These are phyloP conservation scores for Caenorhabditis auriculariae DNA, from an alignment of 2,888 invertebrate species.

Conservation along the genomic window DNA sequence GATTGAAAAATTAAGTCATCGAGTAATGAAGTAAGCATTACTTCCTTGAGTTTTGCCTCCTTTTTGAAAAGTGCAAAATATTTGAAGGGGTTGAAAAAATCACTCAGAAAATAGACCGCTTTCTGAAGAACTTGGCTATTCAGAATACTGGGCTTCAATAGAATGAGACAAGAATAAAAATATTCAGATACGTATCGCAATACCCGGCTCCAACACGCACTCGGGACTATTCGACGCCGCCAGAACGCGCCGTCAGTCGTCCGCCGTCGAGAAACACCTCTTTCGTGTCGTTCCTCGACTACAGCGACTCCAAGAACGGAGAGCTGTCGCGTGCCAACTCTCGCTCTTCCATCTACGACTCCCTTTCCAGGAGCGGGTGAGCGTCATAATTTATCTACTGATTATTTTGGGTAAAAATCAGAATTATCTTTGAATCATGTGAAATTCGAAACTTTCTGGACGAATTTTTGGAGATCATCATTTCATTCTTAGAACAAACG, in stretches of 20 bases:
- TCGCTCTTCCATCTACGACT: conserved; percentile 52
- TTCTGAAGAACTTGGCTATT: too few relatives aligned
- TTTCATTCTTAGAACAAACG: neutral
- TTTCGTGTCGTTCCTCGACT: conserved; percentile 61
- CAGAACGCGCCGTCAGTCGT: conserved; percentile 48
- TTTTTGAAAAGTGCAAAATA: too few relatives aligned
- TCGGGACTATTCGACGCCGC: conserved; percentile 62
- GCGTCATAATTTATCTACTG: too few relatives aligned
- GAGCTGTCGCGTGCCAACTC: conserved; percentile 58
- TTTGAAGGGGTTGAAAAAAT: too few relatives aligned
- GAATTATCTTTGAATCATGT: neutral
- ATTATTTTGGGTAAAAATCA: too few relatives aligned
- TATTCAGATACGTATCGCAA: conserved; percentile 39
- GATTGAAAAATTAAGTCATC: too few relatives aligned
- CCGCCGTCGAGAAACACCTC: conserved; percentile 56
- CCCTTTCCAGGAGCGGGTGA: conserved; percentile 56
- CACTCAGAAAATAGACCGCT: too few relatives aligned
- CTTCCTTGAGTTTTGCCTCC: too few relatives aligned
- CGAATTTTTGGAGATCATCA: too few relatives aligned
- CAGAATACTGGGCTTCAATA: too few relatives aligned
- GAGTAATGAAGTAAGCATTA: too few relatives aligned
- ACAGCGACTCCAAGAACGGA: conserved; percentile 57
- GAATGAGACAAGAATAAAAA: too few relatives aligned
- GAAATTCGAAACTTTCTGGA: neutral
- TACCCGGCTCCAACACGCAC: conserved; percentile 57